phyloP scores from a whole-genome alignment of 92 coral and sea anemone species.

The Heteractis magnifica region DNA sequence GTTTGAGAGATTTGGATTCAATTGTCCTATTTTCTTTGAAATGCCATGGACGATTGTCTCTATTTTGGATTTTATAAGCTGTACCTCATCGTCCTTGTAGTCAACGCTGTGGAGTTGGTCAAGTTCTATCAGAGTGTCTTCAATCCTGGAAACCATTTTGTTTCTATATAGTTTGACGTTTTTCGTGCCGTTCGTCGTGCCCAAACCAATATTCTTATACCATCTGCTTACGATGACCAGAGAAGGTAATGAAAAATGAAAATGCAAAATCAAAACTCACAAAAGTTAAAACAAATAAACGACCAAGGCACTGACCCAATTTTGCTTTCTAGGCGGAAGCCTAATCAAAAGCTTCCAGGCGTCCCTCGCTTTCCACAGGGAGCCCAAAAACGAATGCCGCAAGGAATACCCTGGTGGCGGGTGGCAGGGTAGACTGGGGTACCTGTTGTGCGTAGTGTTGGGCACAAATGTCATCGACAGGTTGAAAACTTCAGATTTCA shows the following conservation, averaged over 20 bases:
- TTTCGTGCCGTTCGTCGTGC: constrained; percentile 1
- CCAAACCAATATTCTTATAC: constrained; percentile 1
- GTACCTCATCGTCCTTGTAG: constrained; percentile 25
- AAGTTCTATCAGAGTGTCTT: constrained; percentile 31
- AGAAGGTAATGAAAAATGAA: not conserved
- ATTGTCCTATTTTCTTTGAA: constrained; percentile 17
- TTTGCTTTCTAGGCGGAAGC: constrained; percentile 4
- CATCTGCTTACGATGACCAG: constrained; percentile 9
- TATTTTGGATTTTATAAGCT: constrained; percentile 25
- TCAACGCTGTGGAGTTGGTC: constrained; percentile 36
- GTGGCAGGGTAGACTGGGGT: no score
- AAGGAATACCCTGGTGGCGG: not conserved
- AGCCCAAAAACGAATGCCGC: not conserved
- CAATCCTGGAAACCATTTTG: constrained; percentile 39
- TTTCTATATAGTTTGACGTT: constrained; percentile 7
- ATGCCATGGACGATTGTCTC: constrained; percentile 30
- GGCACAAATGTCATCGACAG: no score
- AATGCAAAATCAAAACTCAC: not conserved
- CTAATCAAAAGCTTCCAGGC: constrained; percentile 4
- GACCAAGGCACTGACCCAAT: not conserved
- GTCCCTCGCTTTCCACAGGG: constrained; percentile 8
- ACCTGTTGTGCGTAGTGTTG: no score
- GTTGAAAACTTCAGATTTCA: no score
- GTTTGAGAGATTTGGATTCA: constrained; percentile 40
- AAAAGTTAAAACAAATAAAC: constrained; percentile 8